Conservation (phyloP, 2,888 invertebrate species). For the Catocala nupta region DNA sequence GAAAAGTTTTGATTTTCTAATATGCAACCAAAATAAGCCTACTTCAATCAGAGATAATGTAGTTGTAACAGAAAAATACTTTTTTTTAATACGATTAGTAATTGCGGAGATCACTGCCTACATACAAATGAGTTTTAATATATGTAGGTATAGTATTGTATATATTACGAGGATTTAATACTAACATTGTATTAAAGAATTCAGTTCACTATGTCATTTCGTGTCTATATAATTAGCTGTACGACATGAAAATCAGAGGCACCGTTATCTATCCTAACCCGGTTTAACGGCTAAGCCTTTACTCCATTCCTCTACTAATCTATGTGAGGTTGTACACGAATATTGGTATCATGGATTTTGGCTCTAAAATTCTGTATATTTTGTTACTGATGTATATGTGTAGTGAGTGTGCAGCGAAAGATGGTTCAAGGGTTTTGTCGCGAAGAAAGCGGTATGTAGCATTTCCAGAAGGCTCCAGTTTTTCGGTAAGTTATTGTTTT, state of each 20-base stretch:
- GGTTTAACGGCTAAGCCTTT: conserved; percentile 30
- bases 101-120: no score
- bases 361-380: conserved; percentile 13
- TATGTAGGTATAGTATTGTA: no score
- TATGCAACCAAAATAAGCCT: no score
- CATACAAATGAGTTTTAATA: no score
- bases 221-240: conserved; percentile 32
- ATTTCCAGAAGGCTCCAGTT: conserved; percentile 91
- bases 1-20: no score
- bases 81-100: no score
- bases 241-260: conserved; percentile 32
- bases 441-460: conserved; percentile 89
- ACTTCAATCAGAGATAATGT: no score
- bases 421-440: conserved; percentile 69
- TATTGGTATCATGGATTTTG: conserved; percentile 31
- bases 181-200: conserved; percentile 8
- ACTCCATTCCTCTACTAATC: conserved; percentile 23
- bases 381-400: conserved; percentile 26
- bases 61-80: no score
- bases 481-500: conserved; percentile 86
- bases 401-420: conserved; percentile 17
- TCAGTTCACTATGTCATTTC: conserved; percentile 44
- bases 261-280: conserved; percentile 40
- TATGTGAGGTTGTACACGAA: conserved; percentile 16
- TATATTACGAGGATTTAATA: neutral